A percentile compares a stretch with the other conserved stretches of the same genome.
Evolutionary conservation across 2,797 vertebrate species (phyloP).

Genomic region (Gambusia yucatana): DNA sequence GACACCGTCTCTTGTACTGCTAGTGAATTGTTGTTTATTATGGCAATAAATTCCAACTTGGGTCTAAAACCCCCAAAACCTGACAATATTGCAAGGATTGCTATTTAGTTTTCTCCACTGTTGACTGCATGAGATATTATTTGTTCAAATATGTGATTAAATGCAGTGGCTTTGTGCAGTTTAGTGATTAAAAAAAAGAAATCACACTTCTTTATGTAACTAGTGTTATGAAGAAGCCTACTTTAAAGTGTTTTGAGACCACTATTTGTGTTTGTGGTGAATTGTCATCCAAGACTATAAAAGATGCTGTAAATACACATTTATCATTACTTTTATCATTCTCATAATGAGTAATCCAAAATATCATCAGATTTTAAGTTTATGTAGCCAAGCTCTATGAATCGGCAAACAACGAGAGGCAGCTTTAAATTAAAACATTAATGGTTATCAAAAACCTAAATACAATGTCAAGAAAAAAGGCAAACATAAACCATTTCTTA

Average conservation of each 20-base stretch:
- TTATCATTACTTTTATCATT: not conserved
- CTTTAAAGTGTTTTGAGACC: not conserved
- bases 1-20: not conserved
- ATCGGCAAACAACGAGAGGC: not conserved
- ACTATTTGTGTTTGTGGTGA: not conserved
- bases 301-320: not conserved
- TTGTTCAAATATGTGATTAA: not conserved
- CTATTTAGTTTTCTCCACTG: not conserved
- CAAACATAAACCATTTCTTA: not conserved
- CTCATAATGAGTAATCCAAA: not conserved
- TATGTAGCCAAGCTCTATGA: too few relatives aligned
- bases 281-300: not conserved
- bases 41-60: not conserved
- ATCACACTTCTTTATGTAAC: not conserved
- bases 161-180: not conserved
- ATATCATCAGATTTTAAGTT: too few relatives aligned
- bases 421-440: not conserved
- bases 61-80: not conserved
- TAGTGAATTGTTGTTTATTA: not conserved
- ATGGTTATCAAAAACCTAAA: not conserved
- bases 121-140: not conserved
- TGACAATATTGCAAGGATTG: not conserved
- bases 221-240: not conserved
- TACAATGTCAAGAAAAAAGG: not conserved
- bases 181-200: not conserved